These are phyloP conservation scores for Osmerus mordax DNA, from an alignment of 2,113 vertebrate species.

Conservation along the genomic window DNA sequence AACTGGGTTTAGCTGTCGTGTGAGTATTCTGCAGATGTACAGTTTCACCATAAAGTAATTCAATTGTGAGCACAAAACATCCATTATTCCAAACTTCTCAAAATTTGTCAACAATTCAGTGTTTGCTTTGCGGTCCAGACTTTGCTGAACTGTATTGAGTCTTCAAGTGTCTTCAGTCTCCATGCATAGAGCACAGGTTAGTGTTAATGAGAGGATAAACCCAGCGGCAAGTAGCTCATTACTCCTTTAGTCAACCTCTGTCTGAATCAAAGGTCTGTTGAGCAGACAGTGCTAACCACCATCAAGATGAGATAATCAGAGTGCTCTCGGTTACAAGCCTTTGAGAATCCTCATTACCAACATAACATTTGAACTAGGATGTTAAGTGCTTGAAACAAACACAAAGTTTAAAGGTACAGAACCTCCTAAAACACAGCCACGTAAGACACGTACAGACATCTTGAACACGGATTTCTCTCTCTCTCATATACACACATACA, in stretches of 20 bases:
- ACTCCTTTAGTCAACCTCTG: slow-evolving; percentile 34
- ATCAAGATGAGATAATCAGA: slow-evolving; percentile 26
- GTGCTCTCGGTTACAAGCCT: slow-evolving; percentile 18
- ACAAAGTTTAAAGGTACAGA: slow-evolving; percentile 13
- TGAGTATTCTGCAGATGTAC: too few relatives aligned
- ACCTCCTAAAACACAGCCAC: slow-evolving; percentile 5
- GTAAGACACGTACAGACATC: slow-evolving; percentile 1
- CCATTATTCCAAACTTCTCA: too few relatives aligned
- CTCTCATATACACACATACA: not conserved
- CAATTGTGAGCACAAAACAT: too few relatives aligned
- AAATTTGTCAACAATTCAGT: not conserved
- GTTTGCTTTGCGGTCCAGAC: not conserved
- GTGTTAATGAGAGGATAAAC: slow-evolving; percentile 40
- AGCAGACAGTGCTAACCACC: slow-evolving; percentile 27
- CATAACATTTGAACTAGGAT: slow-evolving; percentile 29
- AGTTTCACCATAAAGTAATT: too few relatives aligned
- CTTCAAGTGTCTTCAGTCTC: slow-evolving; percentile 1
- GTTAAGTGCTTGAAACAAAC: slow-evolving; percentile 5
- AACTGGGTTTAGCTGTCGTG: too few relatives aligned
- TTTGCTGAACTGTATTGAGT: slow-evolving; percentile 2
- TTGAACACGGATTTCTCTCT: not conserved
- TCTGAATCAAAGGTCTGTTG: slow-evolving; percentile 38
- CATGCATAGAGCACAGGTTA: slow-evolving; percentile 27
- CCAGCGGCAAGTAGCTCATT: slow-evolving; percentile 31
- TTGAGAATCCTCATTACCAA: slow-evolving; percentile 44